Conservation (phyloP, 2,888 invertebrate genomes). For the Temnothorax ravouxi region DNA sequence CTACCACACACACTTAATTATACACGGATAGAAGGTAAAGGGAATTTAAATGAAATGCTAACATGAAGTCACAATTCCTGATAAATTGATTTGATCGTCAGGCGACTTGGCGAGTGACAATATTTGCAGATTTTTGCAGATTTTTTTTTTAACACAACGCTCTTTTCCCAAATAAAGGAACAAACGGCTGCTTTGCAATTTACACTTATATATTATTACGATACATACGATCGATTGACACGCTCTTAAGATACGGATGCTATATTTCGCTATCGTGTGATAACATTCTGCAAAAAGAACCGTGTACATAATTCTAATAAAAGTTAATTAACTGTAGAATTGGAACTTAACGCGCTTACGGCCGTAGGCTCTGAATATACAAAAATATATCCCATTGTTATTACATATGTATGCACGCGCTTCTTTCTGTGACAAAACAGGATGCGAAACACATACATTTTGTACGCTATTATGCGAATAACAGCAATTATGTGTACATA, state of each 20-base stretch:
- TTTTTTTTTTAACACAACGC: neutral
- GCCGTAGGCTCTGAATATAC: constrained; percentile 62
- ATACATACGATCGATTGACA: constrained; percentile 15
- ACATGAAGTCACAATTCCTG: neutral
- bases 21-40: neutral
- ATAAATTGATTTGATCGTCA: neutral
- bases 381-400: constrained; percentile 69
- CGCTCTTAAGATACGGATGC: constrained; percentile 6
- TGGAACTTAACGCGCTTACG: constrained; percentile 61
- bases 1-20: neutral
- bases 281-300: constrained; percentile 45
- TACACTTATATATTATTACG: constrained; percentile 28
- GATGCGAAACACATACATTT: constrained; percentile 16
- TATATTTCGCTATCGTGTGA: constrained; percentile 24
- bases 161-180: constrained; percentile 1
- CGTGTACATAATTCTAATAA: constrained; percentile 51
- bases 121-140: neutral
- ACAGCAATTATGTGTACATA: constrained; percentile 20
- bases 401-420: constrained; percentile 30
- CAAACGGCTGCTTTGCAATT: constrained; percentile 13
- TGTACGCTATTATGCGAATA: neutral
- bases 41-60: neutral
- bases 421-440: constrained; percentile 3
- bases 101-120: neutral
- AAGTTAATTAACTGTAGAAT: constrained; percentile 56